These are phyloP conservation scores for Leptopterna dolabrata DNA, from an alignment of 2,888 invertebrate genomes.

Conservation along the genomic window DNA sequence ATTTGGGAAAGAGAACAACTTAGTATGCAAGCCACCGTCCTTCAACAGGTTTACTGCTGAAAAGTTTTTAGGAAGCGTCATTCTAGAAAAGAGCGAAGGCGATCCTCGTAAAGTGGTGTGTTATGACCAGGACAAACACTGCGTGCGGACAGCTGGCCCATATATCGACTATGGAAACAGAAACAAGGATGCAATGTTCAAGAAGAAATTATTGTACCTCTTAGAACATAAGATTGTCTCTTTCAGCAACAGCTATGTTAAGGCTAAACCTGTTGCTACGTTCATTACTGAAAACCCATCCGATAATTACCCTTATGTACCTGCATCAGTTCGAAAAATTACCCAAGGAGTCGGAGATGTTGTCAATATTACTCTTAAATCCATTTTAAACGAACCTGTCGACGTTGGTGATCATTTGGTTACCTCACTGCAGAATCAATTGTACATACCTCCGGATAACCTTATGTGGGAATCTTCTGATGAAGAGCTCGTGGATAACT, in stretches of 20 bases:
- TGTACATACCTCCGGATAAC: neutral
- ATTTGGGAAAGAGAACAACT: neutral
- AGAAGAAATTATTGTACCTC: neutral
- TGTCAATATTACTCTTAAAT: neutral
- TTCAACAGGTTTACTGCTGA: neutral
- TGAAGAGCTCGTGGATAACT: neutral
- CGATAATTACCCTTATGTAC: neutral
- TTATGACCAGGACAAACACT: slow-evolving; percentile 1
- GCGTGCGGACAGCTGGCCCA: neutral
- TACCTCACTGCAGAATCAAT: neutral
- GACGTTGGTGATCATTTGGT: neutral
- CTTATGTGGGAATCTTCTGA: neutral
- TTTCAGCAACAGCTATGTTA: slow-evolving; percentile 21
- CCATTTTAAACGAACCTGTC: neutral
- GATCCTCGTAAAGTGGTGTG: neutral
- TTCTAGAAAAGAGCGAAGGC: neutral
- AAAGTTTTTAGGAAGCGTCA: neutral
- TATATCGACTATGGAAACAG: neutral
- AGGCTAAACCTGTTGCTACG: neutral
- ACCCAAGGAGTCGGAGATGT: slow-evolving; percentile 1
- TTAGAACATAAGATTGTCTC: neutral
- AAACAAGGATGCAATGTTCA: neutral
- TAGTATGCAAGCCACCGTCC: neutral
- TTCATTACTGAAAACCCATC: neutral
- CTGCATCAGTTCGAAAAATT: neutral